Base-by-base conservation (phyloP, 2,888 invertebrate genomes). In the Mycalesis mineus region DNA sequence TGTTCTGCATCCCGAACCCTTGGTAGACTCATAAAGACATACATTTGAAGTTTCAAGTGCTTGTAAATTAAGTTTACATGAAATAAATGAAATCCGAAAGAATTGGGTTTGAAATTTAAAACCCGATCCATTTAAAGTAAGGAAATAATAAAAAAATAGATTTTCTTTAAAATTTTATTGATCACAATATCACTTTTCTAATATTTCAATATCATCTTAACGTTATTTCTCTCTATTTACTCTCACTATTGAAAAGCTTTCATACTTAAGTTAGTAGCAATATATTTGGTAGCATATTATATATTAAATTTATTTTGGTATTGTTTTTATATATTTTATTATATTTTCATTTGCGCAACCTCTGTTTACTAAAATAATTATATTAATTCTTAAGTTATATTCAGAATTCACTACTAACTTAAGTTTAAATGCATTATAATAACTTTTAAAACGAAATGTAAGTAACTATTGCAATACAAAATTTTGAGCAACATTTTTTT, bases 131-230 rank as follows among this genome's bases (percentile, higher is more conserved):
- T 22, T 4, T 5, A 22, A 22, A 4, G 22, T 22, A 22, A 22
- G 2, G 13, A 15, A 36, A 33, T 3, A 29, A 36, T 50, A 51
- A 28, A 47, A 51, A 53, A 40, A n/a, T n/a, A 5, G 29, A 45
- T 39, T 39, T 5, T 44, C 33, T 58, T 57, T 52, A 42, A 53
- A 61, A 37, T 48, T 61, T 61, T 61, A 58, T 53, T 58, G 37
- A 53, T 51, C 61, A 58, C 61, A 61, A 55, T 55, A 61, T 61
- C 61, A 58, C 55, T 37, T 58, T 55, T 52, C 55, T 55, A 55
- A 40, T 44, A 44, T 40, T 29, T 29, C 11, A 1, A 31, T 45
- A 45, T 4, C 13, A 31, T 45, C 31, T 14, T 14, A 14, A 22
- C 22, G 22, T 5, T 22, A 22, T 22, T 22, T 9, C 14, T 11